phyloP scores from a whole-genome alignment of 2,113 vertebrate species.

The Melanostigma gelatinosum region DNA sequence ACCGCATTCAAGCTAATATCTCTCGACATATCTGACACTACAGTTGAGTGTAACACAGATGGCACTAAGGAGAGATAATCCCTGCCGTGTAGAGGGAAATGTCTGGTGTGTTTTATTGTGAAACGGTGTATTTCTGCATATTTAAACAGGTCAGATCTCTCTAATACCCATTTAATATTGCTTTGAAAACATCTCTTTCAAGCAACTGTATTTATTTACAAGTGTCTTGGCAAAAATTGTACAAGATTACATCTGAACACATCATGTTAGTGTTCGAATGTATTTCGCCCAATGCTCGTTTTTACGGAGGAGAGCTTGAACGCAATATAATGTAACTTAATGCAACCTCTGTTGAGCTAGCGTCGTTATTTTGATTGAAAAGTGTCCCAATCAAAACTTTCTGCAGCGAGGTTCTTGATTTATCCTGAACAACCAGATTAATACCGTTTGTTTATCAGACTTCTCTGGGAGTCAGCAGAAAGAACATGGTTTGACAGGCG shows the following conservation, averaged over 20 bases:
- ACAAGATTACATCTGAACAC: too few relatives aligned
- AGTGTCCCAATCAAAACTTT: background rate
- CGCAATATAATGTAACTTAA: too few relatives aligned
- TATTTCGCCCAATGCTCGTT: too few relatives aligned
- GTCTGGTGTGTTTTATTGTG: background rate
- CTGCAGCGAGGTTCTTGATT: background rate
- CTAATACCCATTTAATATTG: too few relatives aligned
- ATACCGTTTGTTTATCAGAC: background rate
- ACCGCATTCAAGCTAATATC: background rate
- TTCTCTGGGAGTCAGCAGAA: background rate
- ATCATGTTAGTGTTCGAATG: too few relatives aligned
- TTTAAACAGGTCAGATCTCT: too few relatives aligned
- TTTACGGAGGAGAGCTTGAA: too few relatives aligned
- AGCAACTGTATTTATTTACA: too few relatives aligned
- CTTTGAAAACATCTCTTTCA: too few relatives aligned
- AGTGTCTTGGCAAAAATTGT: too few relatives aligned
- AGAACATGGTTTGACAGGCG: background rate
- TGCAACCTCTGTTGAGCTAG: too few relatives aligned
- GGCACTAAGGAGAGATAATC: slow-evolving; percentile 4
- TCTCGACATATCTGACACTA: background rate
- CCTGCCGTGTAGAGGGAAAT: too few relatives aligned
- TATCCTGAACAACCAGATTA: background rate
- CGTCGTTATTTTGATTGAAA: background rate
- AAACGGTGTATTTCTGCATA: background rate
- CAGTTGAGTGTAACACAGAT: background rate